phyloP scores from a whole-genome alignment of 2,797 vertebrate species.

The Sarcophilus harrisii region DNA sequence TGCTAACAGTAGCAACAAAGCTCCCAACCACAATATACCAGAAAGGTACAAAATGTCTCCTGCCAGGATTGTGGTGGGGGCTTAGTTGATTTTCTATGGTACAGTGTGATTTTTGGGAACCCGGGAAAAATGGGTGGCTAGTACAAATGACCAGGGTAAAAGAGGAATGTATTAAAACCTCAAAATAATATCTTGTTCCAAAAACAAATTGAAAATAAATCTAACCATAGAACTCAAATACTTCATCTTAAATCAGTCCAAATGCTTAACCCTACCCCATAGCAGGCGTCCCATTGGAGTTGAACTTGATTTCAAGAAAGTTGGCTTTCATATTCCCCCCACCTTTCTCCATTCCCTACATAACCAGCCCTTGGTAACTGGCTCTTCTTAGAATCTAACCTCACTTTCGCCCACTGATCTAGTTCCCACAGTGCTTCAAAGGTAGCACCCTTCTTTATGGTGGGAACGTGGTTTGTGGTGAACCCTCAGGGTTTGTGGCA shows the following conservation, averaged over 20 bases:
- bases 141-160: not conserved
- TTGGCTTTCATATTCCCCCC: not conserved
- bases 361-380: conserved; percentile 13
- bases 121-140: conserved; percentile 6
- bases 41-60: not conserved
- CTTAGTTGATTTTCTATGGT: not conserved
- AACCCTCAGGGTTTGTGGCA: not conserved
- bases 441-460: conserved; percentile 54
- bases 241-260: not conserved
- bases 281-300: not conserved
- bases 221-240: not conserved
- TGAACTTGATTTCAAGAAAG: not conserved
- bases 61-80: not conserved
- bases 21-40: not conserved
- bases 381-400: conserved; percentile 29
- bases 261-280: not conserved
- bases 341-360: conserved; percentile 34
- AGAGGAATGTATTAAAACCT: not conserved
- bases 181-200: not conserved
- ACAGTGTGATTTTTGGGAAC: not conserved
- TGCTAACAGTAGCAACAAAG: not conserved
- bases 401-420: conserved; percentile 51
- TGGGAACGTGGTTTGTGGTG: conserved; percentile 72
- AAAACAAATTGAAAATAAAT: not conserved
- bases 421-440: conserved; percentile 58